phyloP scores from a whole-genome alignment of 2,888 invertebrate species.

The Cheilosia vulpina region DNA sequence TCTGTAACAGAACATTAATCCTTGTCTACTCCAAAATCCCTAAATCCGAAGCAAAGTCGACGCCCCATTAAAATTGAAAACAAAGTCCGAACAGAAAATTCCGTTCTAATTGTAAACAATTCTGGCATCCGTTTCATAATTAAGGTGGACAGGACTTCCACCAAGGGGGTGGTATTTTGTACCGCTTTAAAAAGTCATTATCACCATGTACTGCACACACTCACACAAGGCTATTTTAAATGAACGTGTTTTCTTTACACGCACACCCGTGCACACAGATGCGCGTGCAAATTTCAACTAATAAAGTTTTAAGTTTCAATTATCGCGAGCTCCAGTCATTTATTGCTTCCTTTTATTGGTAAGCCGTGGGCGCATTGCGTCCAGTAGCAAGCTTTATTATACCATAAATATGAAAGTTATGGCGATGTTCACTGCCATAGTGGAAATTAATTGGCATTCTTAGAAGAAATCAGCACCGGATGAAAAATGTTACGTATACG shows the following conservation, averaged over 20 bases:
- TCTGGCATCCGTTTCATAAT: constrained; percentile 24
- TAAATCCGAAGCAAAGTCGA: not conserved
- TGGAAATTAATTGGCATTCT: constrained; percentile 37
- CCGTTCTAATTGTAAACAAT: constrained; percentile 29
- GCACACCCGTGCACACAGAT: not conserved
- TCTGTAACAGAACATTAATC: no score
- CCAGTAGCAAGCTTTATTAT: constrained; percentile 31
- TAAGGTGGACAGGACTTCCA: constrained; percentile 1
- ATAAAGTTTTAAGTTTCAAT: constrained; percentile 63
- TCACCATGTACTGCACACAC: not conserved
- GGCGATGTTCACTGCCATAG: constrained; percentile 17
- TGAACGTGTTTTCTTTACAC: not conserved
- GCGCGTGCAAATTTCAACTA: constrained; percentile 31
- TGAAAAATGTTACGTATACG: constrained; percentile 32
- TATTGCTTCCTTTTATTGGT: constrained; percentile 23
- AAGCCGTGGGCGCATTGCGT: constrained; percentile 1
- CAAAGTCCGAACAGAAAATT: constrained; percentile 1
- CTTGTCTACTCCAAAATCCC: no score
- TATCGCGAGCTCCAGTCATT: constrained; percentile 44
- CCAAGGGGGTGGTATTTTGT: constrained; percentile 9
- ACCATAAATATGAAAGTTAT: constrained; percentile 45
- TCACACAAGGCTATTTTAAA: not conserved
- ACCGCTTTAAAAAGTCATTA: constrained; percentile 27
- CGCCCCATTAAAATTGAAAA: constrained; percentile 6
- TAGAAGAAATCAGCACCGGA: not conserved